Conservation (phyloP, 2,888 invertebrate genomes). For the Digitonthophagus gazella region DNA sequence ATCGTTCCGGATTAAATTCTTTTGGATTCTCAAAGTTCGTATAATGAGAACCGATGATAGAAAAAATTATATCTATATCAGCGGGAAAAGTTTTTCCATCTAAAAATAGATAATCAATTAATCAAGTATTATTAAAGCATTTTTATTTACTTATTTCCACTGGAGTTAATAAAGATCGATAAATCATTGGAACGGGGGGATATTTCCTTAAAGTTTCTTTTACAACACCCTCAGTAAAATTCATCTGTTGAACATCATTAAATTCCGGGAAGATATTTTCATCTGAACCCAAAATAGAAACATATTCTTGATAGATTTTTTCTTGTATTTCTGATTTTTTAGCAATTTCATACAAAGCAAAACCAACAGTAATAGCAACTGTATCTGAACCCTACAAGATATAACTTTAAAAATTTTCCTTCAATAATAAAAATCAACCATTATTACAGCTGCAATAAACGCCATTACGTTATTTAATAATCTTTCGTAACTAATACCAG, state of each 20-base stretch:
- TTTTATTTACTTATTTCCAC: background rate
- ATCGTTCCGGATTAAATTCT: too few species aligned
- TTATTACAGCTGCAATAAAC: background rate
- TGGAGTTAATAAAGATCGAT: background rate
- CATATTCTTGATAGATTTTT: constrained; percentile 2
- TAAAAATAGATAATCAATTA: too few species aligned
- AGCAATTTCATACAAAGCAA: constrained; percentile 9
- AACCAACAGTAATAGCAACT: background rate
- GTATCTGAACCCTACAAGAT: constrained; percentile 9
- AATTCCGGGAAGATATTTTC: background rate
- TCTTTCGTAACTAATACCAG: constrained; percentile 1
- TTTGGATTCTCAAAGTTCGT: too few species aligned
- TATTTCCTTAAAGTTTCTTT: constrained; percentile 6
- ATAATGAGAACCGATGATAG: too few species aligned
- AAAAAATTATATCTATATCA: too few species aligned
- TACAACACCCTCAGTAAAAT: background rate
- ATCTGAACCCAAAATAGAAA: background rate
- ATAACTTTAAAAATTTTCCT: background rate
- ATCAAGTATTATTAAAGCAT: too few species aligned
- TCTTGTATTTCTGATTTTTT: background rate
- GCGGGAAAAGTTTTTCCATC: too few species aligned
- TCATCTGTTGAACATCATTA: background rate
- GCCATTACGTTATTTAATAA: too few species aligned
- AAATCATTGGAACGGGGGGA: background rate
- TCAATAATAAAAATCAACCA: background rate